Evolutionary conservation across 2,113 vertebrate genomes (phyloP).

Genomic region (Mungos mungo): DNA sequence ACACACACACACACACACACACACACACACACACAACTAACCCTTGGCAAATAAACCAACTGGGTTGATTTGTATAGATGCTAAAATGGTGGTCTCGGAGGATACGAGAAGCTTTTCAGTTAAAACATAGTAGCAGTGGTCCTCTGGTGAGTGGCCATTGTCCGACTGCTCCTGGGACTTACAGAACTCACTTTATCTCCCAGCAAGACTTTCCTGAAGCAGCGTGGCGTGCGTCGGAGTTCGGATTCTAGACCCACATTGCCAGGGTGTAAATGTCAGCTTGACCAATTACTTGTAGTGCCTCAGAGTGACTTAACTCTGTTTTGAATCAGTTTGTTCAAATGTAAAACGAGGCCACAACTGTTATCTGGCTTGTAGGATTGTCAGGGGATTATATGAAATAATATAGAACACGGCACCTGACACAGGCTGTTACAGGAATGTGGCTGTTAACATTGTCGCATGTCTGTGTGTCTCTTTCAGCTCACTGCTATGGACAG

Average conservation of each 20-base stretch:
- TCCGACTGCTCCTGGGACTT: slow-evolving; percentile 62
- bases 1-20: neutral
- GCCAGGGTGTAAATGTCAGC: neutral
- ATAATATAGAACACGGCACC: neutral
- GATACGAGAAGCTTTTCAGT: slow-evolving; percentile 60
- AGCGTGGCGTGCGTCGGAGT: neutral
- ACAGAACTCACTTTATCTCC: slow-evolving; percentile 61
- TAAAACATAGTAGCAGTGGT: slow-evolving; percentile 63
- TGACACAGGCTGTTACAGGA: neutral
- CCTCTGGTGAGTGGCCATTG: slow-evolving; percentile 61
- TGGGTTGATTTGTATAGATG: slow-evolving; percentile 71
- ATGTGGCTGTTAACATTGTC: neutral
- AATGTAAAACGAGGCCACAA: neutral
- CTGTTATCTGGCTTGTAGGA: neutral
- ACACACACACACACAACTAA: too few species aligned
- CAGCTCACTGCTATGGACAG: slow-evolving; percentile 95
- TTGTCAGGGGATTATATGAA: neutral
- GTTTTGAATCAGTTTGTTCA: neutral
- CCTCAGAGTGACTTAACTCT: neutral
- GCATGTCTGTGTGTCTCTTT: slow-evolving; percentile 60
- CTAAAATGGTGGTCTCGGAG: slow-evolving; percentile 59
- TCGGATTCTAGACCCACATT: neutral
- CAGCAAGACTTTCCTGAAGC: neutral
- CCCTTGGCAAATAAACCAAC: neutral
- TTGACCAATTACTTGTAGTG: neutral